Evolutionary conservation across 2,113 vertebrate genomes (phyloP).

Genomic region (Suricata suricatta): DNA sequence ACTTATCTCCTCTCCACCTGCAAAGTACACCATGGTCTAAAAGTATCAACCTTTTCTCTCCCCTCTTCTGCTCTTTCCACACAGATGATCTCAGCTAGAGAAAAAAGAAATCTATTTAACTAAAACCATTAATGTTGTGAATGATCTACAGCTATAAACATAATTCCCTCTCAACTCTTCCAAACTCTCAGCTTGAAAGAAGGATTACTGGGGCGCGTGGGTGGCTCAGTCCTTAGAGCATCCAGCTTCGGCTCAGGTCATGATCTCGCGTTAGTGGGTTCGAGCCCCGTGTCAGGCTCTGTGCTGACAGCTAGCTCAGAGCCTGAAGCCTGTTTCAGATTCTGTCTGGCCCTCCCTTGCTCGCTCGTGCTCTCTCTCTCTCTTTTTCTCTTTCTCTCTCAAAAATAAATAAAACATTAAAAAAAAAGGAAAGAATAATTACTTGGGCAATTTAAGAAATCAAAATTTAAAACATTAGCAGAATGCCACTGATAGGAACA

Average conservation of each 20-base stretch:
- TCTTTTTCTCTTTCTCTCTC: no score
- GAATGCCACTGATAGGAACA: background rate
- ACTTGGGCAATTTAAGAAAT: slow-evolving; percentile 8
- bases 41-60: slow-evolving; percentile 37
- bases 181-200: background rate
- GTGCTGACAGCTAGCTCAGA: no score
- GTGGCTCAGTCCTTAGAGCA: no score
- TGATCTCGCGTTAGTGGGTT: no score
- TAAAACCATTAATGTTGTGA: slow-evolving; percentile 22
- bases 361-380: no score
- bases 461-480: slow-evolving; percentile 19
- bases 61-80: slow-evolving; percentile 53
- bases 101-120: slow-evolving; percentile 23
- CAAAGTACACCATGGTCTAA: slow-evolving; percentile 42
- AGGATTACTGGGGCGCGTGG: background rate
- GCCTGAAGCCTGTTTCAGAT: no score
- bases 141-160: background rate
- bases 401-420: no score
- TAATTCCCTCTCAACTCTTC: background rate
- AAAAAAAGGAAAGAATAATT: background rate
- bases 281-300: no score
- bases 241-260: no score
- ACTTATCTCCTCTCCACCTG: slow-evolving; percentile 43
- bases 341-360: no score
- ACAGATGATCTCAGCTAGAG: background rate